Evolutionary conservation across 30 jellyfish, hydroid and myxozoan species (phyloP), one percentile per base, ranked within the genome.

Genomic region (Nemopilema nomurai): DNA sequence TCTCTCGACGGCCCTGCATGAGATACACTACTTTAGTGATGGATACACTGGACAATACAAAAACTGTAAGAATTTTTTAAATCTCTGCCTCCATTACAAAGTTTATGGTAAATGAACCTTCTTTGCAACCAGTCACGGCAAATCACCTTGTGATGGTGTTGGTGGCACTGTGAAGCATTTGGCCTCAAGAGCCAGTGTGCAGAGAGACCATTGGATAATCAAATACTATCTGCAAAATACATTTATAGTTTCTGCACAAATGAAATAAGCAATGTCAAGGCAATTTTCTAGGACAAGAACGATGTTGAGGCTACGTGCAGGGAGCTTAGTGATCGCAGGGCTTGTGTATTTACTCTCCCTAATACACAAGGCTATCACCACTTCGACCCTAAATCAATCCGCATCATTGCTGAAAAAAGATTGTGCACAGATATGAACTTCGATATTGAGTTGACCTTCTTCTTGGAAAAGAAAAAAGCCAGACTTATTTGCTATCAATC

Each of bases 91-190:
- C 49, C 96, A 77, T 50, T 28, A 49, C 3, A 67, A 51, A 16
- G 71, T 71, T 21, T 88, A 53, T 1, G 90, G 97, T 63, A 71
- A 62, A 25, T 78, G 96, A 96, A 28, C 71, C 16, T 88, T 88
- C 29, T 88, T 88, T 69, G 96, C 96, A 3, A 80, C 93, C 19
- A 70, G 93, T 0, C 97, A 89, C 81, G 93, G 93, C 69, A 89
- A 83, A 82, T 90, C 91, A 30, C 88, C 95, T 13, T 89, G 97
- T 57, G 93, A 89, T 82, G 94, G 97, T 22, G 33, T 90, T 20
- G 91, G 91, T 7, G 96, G 96, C 51, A 82, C 96, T 4, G 96
- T 90, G 9, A 90, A 90, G 71, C 51, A 87, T 18, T 24, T 89
- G 21, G 62, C 81, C 27, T 66, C 94, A 18, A 74, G 74, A 27